Conservation (phyloP, 1,140 invertebrate genomes). For the Cecropterus lyciades region DNA sequence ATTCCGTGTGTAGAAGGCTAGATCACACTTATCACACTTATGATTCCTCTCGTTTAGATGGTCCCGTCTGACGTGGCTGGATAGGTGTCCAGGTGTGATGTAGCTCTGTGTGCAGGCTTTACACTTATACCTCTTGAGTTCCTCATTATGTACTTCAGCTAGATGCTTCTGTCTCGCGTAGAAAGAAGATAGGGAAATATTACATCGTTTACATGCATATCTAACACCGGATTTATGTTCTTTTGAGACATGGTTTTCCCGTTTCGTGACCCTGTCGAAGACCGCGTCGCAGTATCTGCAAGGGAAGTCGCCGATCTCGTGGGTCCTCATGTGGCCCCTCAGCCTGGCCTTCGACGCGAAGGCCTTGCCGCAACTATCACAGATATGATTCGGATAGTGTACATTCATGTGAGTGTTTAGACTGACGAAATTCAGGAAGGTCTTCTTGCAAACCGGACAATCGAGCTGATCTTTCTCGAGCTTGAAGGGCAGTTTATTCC, state of each 20-base stretch:
- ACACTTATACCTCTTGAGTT: conserved; percentile 73
- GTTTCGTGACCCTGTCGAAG: conserved; percentile 73
- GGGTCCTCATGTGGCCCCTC: conserved; percentile 78
- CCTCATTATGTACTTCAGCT: conserved; percentile 70
- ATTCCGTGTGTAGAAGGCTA: conserved; percentile 73
- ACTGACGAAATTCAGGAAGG: conserved; percentile 69
- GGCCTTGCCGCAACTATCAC: conserved; percentile 81
- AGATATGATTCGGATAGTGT: conserved; percentile 77
- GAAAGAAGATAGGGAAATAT: conserved; percentile 63
- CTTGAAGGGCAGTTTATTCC: conserved; percentile 74
- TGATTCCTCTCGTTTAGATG: conserved; percentile 79
- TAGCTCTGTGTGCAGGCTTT: conserved; percentile 69
- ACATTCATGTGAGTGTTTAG: conserved; percentile 80
- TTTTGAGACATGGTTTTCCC: conserved; percentile 71
- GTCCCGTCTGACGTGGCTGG: conserved; percentile 66
- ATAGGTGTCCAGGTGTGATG: conserved; percentile 66
- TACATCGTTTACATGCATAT: conserved; percentile 71
- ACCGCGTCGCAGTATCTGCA: conserved; percentile 77
- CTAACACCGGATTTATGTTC: conserved; percentile 68
- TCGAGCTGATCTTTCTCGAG: conserved; percentile 72
- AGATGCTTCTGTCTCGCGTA: conserved; percentile 70
- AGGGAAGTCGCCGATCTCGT: conserved; percentile 66
- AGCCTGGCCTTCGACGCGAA: conserved; percentile 82
- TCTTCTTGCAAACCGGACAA: conserved; percentile 81
- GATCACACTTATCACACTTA: conserved; percentile 78